These are phyloP conservation scores for Typhlomys cinereus DNA, from an alignment of 2,113 vertebrate species.

Conservation along the genomic window DNA sequence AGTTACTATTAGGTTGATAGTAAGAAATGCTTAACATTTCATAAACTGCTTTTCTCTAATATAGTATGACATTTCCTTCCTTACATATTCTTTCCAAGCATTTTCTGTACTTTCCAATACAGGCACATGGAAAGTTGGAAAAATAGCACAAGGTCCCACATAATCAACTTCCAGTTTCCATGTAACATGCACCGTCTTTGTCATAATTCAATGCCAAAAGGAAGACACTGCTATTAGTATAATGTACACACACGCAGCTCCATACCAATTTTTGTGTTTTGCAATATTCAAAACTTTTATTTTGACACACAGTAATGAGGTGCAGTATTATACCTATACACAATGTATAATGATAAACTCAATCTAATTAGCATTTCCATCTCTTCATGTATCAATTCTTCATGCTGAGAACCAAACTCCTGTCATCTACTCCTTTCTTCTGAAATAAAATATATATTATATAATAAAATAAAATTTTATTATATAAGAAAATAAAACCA, in stretches of 20 bases:
- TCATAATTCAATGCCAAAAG: neutral
- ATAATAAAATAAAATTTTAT: too few relatives aligned
- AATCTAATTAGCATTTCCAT: neutral
- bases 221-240: neutral
- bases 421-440: too few relatives aligned
- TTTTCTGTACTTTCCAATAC: conserved; percentile 3
- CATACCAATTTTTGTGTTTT: neutral
- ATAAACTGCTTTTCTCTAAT: too few relatives aligned
- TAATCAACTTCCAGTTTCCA: neutral
- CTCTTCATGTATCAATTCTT: neutral
- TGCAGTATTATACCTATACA: neutral
- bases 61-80: neutral
- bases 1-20: too few relatives aligned
- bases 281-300: neutral
- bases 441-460: neutral
- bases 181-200: neutral
- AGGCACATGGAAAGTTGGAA: neutral
- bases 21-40: too few relatives aligned
- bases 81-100: neutral
- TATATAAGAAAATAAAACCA: too few relatives aligned
- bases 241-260: neutral
- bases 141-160: neutral
- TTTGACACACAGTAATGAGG: neutral
- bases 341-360: neutral
- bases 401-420: neutral